phyloP scores from a whole-genome alignment of 2,797 vertebrate species.

The Manis pentadactyla region DNA sequence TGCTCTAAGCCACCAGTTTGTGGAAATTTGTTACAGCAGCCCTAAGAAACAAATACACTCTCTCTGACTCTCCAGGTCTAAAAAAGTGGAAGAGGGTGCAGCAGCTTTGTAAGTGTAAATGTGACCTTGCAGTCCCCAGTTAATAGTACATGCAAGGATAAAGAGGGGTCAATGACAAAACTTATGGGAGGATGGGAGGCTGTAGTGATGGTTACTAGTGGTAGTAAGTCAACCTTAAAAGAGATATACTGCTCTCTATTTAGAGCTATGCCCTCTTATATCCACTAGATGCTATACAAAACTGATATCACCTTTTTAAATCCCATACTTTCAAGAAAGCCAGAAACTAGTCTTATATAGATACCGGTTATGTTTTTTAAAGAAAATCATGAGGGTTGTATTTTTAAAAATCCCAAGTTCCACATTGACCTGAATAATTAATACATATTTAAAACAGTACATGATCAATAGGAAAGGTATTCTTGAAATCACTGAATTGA shows the following conservation, averaged over 20 bases:
- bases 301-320: neutral
- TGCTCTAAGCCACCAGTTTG: neutral
- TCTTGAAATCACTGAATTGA: slow-evolving; percentile 32
- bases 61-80: neutral
- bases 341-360: neutral
- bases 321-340: neutral
- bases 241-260: neutral
- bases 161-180: neutral
- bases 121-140: neutral
- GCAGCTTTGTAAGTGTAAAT: neutral
- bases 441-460: neutral
- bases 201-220: neutral
- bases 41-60: neutral
- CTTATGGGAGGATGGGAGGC: neutral
- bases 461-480: slow-evolving; percentile 24
- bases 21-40: neutral
- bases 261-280: neutral
- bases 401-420: neutral
- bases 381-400: slow-evolving; percentile 26
- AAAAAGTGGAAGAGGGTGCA: neutral
- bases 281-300: neutral
- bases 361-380: neutral
- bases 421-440: neutral
- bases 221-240: neutral
- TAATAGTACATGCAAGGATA: neutral